Conservation (phyloP, 92 coral and sea anemone genomes). For the Heliopora coerulea region DNA sequence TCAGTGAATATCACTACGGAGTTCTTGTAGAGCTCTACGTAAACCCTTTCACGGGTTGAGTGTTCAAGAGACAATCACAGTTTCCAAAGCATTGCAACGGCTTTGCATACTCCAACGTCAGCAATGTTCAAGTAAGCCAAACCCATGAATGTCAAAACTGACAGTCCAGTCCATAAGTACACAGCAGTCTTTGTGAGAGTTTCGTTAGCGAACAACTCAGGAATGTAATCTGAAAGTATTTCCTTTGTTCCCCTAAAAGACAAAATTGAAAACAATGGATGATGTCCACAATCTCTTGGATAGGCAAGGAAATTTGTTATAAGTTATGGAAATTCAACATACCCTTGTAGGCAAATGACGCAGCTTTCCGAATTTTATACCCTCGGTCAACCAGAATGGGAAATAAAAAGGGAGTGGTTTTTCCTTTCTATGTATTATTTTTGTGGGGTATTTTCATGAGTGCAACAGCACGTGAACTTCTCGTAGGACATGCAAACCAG, state of each 20-base stretch:
- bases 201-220: conserved; percentile 70
- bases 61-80: conserved; percentile 46
- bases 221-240: conserved; percentile 85
- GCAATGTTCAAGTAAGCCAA: conserved; percentile 88
- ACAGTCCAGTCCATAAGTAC: conserved; percentile 71
- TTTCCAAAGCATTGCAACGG: conserved; percentile 86
- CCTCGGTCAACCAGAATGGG: too few relatives aligned
- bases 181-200: conserved; percentile 60
- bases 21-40: neutral
- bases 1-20: too few relatives aligned
- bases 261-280: neutral
- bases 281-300: too few relatives aligned
- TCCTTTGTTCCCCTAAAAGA: conserved; percentile 79
- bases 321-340: too few relatives aligned
- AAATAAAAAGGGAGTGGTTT: too few relatives aligned
- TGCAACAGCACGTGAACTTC: too few relatives aligned
- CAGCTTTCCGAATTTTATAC: too few relatives aligned
- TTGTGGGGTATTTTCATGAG: too few relatives aligned
- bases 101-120: conserved; percentile 95
- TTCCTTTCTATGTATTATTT: too few relatives aligned
- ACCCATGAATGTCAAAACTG: conserved; percentile 82
- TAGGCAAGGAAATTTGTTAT: too few relatives aligned
- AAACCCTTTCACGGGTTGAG: neutral
- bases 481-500: too few relatives aligned
- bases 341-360: too few relatives aligned